phyloP scores from a whole-genome alignment of 2,797 vertebrate species.

The Gymnothorax javanicus region DNA sequence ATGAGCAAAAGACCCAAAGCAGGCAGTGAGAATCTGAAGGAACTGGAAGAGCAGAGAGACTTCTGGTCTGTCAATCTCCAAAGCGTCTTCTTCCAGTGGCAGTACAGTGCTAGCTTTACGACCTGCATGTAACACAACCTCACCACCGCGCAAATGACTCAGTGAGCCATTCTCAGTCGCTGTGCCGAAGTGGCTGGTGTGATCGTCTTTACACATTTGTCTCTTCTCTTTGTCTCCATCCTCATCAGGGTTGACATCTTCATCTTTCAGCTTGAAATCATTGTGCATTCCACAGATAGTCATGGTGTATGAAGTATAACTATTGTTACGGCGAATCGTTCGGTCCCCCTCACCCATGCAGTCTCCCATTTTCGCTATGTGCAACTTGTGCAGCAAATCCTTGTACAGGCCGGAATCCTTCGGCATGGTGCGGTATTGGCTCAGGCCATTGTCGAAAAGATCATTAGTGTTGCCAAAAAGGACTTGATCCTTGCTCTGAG shows the following conservation, averaged over 20 bases:
- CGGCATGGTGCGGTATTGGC: conserved; percentile 88
- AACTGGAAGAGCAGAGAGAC: conserved; percentile 97
- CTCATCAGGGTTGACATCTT: conserved; percentile 56
- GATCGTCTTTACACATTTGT: conserved; percentile 85
- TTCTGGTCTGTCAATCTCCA: conserved; percentile 82
- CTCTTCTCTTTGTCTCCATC: conserved; percentile 75
- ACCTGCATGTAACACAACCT: conserved; percentile 65
- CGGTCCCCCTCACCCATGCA: conserved; percentile 90
- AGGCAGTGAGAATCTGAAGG: conserved; percentile 96
- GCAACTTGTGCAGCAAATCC: conserved; percentile 91
- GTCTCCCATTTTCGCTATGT: conserved; percentile 90
- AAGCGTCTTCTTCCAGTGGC: conserved; percentile 81
- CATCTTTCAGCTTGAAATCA: conserved; percentile 77
- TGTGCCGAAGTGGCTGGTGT: conserved; percentile 87
- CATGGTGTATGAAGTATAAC: conserved; percentile 96
- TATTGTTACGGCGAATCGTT: conserved; percentile 91
- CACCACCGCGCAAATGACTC: conserved; percentile 39
- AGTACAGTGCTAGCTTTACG: conserved; percentile 44
- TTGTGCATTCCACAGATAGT: conserved; percentile 92
- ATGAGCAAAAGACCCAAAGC: conserved; percentile 97
- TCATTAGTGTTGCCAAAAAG: conserved; percentile 69
- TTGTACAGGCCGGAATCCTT: conserved; percentile 95
- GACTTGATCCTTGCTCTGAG: conserved; percentile 66
- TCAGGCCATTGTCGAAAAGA: conserved; percentile 70
- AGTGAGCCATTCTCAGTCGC: conserved; percentile 70